Conservation (phyloP, 2,888 invertebrate species). For the Eustalomyia histrio region DNA sequence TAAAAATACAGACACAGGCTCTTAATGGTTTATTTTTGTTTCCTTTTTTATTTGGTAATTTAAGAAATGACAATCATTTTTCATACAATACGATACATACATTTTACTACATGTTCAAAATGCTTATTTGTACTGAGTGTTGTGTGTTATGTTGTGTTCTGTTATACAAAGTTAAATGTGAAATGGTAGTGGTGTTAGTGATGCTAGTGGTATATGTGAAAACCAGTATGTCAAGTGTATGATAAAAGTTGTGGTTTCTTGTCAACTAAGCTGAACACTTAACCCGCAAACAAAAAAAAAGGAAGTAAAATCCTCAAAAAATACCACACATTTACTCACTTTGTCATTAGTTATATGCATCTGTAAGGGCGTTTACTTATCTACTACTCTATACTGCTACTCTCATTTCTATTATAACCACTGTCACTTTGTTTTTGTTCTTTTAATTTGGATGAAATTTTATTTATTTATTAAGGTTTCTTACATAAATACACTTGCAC, state of each 20-base stretch:
- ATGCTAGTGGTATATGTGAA: conserved; percentile 4
- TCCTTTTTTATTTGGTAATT: conserved; percentile 31
- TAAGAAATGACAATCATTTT: conserved; percentile 47
- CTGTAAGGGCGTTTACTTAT: conserved; percentile 37
- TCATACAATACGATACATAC: conserved; percentile 18
- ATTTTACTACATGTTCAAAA: not conserved
- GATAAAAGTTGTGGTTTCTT: conserved; percentile 55
- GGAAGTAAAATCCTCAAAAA: not conserved
- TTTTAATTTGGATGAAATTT: conserved; percentile 21
- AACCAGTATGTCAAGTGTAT: conserved; percentile 54
- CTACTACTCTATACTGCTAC: conserved; percentile 1
- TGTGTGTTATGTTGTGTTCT: not conserved
- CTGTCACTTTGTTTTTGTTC: not conserved
- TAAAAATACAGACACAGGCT: conserved; percentile 23
- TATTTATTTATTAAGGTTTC: conserved; percentile 15
- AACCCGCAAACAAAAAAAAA: conserved; percentile 19
- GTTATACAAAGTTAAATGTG: conserved; percentile 30
- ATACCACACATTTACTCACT: conserved; percentile 27
- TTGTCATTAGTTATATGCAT: conserved; percentile 35
- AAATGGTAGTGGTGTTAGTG: conserved; percentile 7
- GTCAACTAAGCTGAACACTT: conserved; percentile 45
- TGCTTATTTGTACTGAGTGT: not conserved
- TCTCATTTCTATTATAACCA: not conserved
- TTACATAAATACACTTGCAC: not conserved
- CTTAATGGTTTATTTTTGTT: conserved; percentile 20